Percentiles rank a stretch among this genome's conserved stretches.
These are phyloP conservation scores for Ichneumoninae sp. DNA, from an alignment of 2,888 invertebrate species.

Conservation along the genomic window DNA sequence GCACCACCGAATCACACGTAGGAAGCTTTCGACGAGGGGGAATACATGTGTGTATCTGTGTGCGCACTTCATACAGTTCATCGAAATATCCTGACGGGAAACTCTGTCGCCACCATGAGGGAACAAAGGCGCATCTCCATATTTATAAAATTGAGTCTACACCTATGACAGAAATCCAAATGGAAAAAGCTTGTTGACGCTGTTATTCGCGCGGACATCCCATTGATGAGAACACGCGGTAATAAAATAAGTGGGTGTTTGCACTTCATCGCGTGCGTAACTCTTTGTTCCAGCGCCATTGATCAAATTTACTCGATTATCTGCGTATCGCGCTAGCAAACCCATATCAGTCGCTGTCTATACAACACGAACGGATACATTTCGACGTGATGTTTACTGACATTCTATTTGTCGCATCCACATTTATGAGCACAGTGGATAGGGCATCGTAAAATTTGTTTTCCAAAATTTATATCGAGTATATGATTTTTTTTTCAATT, in stretches of 20 bases:
- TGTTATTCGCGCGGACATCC: slow-evolving; percentile 9
- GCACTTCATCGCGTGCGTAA: slow-evolving; percentile 52
- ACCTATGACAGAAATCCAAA: slow-evolving; percentile 41
- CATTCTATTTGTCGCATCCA: slow-evolving; percentile 12
- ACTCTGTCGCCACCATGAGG: slow-evolving; percentile 18
- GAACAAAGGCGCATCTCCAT: slow-evolving; percentile 49
- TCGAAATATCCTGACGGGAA: slow-evolving; percentile 38
- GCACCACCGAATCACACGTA: slow-evolving; percentile 32
- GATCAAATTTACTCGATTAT: slow-evolving; percentile 57
- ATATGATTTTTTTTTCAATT: neutral
- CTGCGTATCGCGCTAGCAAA: slow-evolving; percentile 23
- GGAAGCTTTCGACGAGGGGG: slow-evolving; percentile 37
- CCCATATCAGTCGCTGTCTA: neutral
- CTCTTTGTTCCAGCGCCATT: slow-evolving; percentile 57
- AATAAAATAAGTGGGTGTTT: slow-evolving; percentile 52
- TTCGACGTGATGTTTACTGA: slow-evolving; percentile 5
- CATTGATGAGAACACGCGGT: slow-evolving; percentile 1
- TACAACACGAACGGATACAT: neutral
- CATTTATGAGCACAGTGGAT: too few species aligned
- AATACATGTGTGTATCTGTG: neutral
- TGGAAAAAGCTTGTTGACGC: slow-evolving; percentile 58
- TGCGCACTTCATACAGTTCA: slow-evolving; percentile 21
- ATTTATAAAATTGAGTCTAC: slow-evolving; percentile 46
- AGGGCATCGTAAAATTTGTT: neutral
- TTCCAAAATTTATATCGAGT: too few species aligned